Evolutionary conservation across 2,797 vertebrate species (phyloP).

Genomic region (Sarcophilus harrisii): DNA sequence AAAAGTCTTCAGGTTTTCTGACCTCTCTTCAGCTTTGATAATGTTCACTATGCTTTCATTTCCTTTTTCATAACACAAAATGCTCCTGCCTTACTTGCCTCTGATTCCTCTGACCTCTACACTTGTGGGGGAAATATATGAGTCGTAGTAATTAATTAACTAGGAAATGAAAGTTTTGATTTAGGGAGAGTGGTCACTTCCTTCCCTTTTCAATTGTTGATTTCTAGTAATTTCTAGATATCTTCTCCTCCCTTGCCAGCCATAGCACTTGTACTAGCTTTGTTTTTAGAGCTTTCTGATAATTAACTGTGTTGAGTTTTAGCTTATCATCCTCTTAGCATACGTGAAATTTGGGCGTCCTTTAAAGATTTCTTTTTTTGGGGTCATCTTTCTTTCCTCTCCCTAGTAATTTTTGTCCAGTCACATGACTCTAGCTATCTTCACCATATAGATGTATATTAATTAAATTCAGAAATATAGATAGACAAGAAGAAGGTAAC

Average conservation of each 20-base stretch:
- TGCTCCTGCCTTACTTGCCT: neutral
- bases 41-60: neutral
- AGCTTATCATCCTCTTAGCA: neutral
- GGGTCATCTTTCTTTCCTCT: neutral
- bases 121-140: neutral
- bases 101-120: neutral
- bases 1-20: neutral
- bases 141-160: neutral
- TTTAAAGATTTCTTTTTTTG: neutral
- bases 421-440: neutral
- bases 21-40: neutral
- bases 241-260: neutral
- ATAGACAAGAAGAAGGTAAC: neutral
- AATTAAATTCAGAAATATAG: neutral
- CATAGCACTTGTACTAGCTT: neutral
- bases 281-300: neutral
- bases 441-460: neutral
- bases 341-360: neutral
- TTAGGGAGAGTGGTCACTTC: neutral
- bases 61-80: neutral
- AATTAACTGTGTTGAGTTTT: neutral
- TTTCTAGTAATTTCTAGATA: neutral
- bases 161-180: neutral
- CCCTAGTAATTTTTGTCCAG: neutral
- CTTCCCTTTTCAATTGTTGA: neutral